Evolutionary conservation across 2,888 invertebrate species (phyloP), one percentile per base, ranked within the genome.

Genomic region (Latrodectus elegans): DNA sequence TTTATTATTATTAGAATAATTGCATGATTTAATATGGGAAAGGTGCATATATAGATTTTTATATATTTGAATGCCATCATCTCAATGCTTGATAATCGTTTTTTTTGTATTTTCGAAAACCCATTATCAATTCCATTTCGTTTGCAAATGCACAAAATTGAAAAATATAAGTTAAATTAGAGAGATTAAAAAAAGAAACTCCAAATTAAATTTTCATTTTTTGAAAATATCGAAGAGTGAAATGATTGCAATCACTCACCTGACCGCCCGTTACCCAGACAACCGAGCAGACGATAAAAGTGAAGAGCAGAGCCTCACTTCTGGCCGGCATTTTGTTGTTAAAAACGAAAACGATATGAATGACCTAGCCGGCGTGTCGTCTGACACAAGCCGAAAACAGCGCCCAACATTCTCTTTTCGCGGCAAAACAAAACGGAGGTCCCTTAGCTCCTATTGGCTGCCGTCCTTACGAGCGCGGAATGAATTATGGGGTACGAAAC

Each of bases 291-390:
- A 67, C 52, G 17, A 53, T n/a, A 51, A 72, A 60, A 26, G 74
- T 14, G 68, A 60, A 60, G n/a, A 60, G n/a, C 4, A 77, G 77
- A 26, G 67, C 53, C 26, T 68, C 49, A 22, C 53, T 22, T 4
- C 11, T 49, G 22, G 68, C 77, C 77, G 68, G 77, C 77, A 77
- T 77, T 38, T 38, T 77, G 68, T 77, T 77, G 77, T 68, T 67
- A 77, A 67, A 15, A 60, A 53, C 67, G 51, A 68, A 17, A 17
- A 14, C 77, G 68, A 68, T 68, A 26, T 77, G 51, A 22, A 51
- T 38, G 60, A 52, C 49, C 76, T 51, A 67, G 68, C 71, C 49
- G 51, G 49, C 71, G 38, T 71, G 71, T 71, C 71, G 38, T n/a
- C 51, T 15, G 49, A 51, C 22, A 22, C 22, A 17, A 14, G n/a